phyloP scores from a whole-genome alignment of 2,888 invertebrate genomes.

The Apodemia zela region DNA sequence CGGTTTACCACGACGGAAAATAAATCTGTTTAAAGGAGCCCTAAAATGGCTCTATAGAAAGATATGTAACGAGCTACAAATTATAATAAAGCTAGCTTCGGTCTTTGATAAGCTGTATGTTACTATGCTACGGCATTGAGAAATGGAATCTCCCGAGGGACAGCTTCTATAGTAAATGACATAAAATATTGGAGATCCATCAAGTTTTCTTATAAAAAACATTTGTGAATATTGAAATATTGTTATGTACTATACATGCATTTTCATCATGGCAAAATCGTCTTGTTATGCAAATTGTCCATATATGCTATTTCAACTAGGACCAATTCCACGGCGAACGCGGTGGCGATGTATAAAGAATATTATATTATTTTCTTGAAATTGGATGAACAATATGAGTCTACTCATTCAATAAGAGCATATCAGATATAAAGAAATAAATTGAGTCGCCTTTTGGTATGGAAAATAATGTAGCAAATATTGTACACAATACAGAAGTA shows the following conservation, averaged over 20 bases:
- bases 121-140: too few species aligned
- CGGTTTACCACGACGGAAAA: too few species aligned
- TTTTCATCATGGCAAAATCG: background rate
- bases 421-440: background rate
- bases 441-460: background rate
- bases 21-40: too few species aligned
- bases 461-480: background rate
- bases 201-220: background rate
- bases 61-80: too few species aligned
- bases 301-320: conserved; percentile 6
- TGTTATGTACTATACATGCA: background rate
- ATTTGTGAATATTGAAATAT: background rate
- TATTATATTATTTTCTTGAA: background rate
- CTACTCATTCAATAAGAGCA: conserved; percentile 17
- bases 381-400: conserved; percentile 1
- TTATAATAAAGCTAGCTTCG: too few species aligned
- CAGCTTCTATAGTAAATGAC: background rate
- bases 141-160: too few species aligned
- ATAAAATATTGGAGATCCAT: background rate
- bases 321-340: conserved; percentile 28
- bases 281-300: background rate
- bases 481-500: too few species aligned
- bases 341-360: background rate
- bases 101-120: too few species aligned
- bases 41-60: too few species aligned